These are phyloP conservation scores for Macheiramphus alcinus DNA, from an alignment of 2,113 vertebrate species.

Conservation along the genomic window DNA sequence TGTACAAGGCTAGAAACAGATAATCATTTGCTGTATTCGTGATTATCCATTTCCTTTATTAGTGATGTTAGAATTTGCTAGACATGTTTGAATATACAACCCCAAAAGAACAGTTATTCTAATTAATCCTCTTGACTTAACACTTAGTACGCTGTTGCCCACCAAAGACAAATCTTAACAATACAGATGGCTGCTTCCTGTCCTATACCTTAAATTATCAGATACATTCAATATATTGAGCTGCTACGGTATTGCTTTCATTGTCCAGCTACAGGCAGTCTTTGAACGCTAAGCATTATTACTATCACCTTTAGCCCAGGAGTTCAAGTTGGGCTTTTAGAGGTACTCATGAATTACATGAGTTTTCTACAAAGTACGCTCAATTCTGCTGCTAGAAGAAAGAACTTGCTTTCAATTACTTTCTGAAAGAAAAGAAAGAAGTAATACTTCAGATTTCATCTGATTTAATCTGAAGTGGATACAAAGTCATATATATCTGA, in stretches of 20 bases:
- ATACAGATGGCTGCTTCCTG: background rate
- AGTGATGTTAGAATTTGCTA: background rate
- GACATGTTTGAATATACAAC: background rate
- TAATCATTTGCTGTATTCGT: background rate
- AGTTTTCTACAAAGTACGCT: background rate
- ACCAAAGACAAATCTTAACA: background rate
- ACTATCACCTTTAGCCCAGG: background rate
- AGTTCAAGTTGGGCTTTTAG: background rate
- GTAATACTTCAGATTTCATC: background rate
- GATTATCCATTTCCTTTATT: background rate
- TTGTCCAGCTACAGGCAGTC: background rate
- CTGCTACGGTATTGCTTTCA: background rate
- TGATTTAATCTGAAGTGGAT: background rate
- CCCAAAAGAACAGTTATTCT: background rate
- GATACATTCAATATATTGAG: background rate
- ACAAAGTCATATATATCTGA: background rate
- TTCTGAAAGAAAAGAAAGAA: background rate
- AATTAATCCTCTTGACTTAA: background rate
- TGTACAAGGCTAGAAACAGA: background rate
- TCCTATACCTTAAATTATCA: background rate
- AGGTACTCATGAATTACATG: background rate
- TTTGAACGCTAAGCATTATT: background rate
- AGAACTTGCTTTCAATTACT: background rate
- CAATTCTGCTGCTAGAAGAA: background rate
- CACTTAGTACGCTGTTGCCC: fast-evolving